Evolutionary conservation across 1,140 invertebrate genomes (phyloP), one percentile per base, ranked within the genome.

Genomic region (Penaeus vannamei): DNA sequence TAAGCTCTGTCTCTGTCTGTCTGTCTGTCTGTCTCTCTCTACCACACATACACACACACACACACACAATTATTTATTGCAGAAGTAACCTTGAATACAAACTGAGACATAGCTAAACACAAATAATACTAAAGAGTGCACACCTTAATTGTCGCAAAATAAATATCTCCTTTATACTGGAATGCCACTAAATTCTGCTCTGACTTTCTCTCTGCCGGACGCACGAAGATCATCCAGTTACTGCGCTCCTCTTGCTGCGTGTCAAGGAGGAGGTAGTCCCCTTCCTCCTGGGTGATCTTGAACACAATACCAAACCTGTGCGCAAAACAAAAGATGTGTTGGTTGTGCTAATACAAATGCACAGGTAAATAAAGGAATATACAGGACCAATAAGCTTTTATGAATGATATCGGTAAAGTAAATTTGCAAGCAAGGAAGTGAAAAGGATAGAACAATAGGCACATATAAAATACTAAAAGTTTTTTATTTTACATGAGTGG

Each of bases 201-300:
- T 26, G 90, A 80, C 23, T 92, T 91, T 62, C 87, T 91, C 46
- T 85, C 91, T 7, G 93, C 93, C 46, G 93, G 92, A 60, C 92
- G 91, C 17, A 94, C 93, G 92, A 93, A 93, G 91, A 93, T 93
- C 93, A 94, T 94, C 93, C 93, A 94, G 92, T 94, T 94, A 90
- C 93, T 93, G 42, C 92, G 91, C 20, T 93, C 92, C 90, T 93
- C 93, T 91, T 93, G 92, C 23, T 90, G 91, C 42, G 91, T 87
- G 81, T 93, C 92, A 92, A 90, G 42, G 81, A 91, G 36, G 91
- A 92, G n/a, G 46, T 90, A 90, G 83, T 90, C 91, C 29, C 91
- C 91, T 83, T 92, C 91, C 53, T 92, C 91, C 85, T 91, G 86
- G 64, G 92, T 91, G 26, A 92, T 79, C 92, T 92, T 91, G 85